Evolutionary conservation across 2,113 vertebrate species (phyloP).

Genomic region (Ivindomyrus marchei): DNA sequence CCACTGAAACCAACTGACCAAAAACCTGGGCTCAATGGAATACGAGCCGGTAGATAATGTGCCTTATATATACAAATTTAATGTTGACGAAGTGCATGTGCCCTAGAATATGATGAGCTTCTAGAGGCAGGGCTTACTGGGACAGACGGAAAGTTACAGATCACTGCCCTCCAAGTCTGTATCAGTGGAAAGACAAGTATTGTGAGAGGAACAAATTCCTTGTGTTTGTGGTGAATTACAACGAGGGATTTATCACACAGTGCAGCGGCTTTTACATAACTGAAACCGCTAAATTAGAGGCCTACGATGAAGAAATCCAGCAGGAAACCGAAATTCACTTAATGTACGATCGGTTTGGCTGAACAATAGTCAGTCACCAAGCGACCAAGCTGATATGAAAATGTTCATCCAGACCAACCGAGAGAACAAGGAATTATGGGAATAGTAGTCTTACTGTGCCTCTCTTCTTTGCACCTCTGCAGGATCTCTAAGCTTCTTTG

Average conservation of each 20-base stretch:
- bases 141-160: not conserved
- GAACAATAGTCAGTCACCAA: not conserved
- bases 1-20: not conserved
- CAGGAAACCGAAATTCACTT: not conserved
- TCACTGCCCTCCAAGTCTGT: not conserved
- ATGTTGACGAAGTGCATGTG: not conserved
- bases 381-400: not conserved
- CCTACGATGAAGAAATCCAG: not conserved
- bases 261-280: not conserved
- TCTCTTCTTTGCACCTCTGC: conserved; percentile 99
- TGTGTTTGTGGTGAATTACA: not conserved
- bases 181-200: not conserved
- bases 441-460: conserved; percentile 97
- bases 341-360: not conserved
- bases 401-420: not conserved
- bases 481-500: conserved; percentile 99
- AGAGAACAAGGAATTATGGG: conserved; percentile 49
- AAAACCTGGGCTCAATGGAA: not conserved
- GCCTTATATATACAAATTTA: not conserved
- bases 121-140: not conserved
- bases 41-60: not conserved
- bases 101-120: not conserved
- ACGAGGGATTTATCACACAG: not conserved
- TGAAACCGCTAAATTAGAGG: not conserved
- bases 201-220: not conserved